Conservation (phyloP, 2,888 invertebrate genomes). For the Operophtera brumata region DNA sequence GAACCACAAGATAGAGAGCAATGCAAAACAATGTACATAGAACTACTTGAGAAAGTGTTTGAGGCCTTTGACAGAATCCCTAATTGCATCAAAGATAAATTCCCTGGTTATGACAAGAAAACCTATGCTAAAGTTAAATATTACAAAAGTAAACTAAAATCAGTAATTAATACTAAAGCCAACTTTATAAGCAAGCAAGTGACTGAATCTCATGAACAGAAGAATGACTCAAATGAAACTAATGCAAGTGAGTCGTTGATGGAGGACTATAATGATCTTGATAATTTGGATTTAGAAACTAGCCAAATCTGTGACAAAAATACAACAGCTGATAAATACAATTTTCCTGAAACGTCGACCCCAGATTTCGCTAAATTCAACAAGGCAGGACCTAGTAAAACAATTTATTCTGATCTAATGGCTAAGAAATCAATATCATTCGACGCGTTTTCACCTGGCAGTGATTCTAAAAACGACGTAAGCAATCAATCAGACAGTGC, state of each 20-base stretch:
- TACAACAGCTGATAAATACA: slow-evolving; percentile 3
- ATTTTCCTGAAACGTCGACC: slow-evolving; percentile 47
- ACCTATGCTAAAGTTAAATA: slow-evolving; percentile 80
- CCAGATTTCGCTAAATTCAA: slow-evolving; percentile 49
- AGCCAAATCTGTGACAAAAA: slow-evolving; percentile 40
- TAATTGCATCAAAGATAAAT: slow-evolving; percentile 78
- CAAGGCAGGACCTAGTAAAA: slow-evolving; percentile 46
- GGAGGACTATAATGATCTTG: slow-evolving; percentile 42
- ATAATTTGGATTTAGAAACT: slow-evolving; percentile 51
- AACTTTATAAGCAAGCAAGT: slow-evolving; percentile 39
- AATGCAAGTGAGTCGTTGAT: slow-evolving; percentile 43
- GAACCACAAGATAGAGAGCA: slow-evolving; percentile 47
- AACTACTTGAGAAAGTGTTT: slow-evolving; percentile 83
- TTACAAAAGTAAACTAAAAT: slow-evolving; percentile 80
- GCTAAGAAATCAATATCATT: slow-evolving; percentile 56
- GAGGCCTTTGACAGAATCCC: slow-evolving; percentile 84
- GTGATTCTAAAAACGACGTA: slow-evolving; percentile 41
- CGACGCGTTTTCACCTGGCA: slow-evolving; percentile 52
- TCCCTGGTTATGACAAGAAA: slow-evolving; percentile 81
- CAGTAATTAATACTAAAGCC: slow-evolving; percentile 60
- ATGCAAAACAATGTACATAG: slow-evolving; percentile 78
- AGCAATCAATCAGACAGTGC: slow-evolving; percentile 43
- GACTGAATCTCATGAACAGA: slow-evolving; percentile 29
- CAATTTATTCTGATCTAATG: slow-evolving; percentile 51
- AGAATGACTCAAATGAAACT: slow-evolving; percentile 22